phyloP scores from a whole-genome alignment of 2,797 vertebrate species.

The Diplodus puntazzo region DNA sequence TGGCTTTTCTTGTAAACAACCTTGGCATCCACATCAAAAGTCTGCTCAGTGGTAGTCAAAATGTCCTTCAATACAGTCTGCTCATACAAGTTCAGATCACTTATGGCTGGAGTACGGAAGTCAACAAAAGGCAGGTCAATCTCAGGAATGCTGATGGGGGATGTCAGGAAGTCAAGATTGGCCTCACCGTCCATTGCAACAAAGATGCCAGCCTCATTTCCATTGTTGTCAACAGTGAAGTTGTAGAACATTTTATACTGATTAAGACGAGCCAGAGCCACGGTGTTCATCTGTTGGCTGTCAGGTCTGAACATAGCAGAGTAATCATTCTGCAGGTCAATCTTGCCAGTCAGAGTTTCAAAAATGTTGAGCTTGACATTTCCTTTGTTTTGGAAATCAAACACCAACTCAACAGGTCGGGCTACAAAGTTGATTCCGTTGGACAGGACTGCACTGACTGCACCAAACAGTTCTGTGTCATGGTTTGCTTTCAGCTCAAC shows the following conservation, averaged over 20 bases:
- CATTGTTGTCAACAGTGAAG: slow-evolving; percentile 87
- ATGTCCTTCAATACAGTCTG: slow-evolving; percentile 87
- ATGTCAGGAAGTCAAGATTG: slow-evolving; percentile 91
- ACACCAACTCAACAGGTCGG: slow-evolving; percentile 81
- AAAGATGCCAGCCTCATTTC: slow-evolving; percentile 83
- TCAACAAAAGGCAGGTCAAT: slow-evolving; percentile 82
- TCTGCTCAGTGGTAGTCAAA: slow-evolving; percentile 90
- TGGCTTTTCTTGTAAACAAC: slow-evolving; percentile 91
- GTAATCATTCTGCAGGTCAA: slow-evolving; percentile 93
- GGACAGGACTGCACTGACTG: slow-evolving; percentile 85
- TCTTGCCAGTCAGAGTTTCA: slow-evolving; percentile 86
- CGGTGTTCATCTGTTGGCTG: slow-evolving; percentile 86
- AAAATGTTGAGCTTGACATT: slow-evolving; percentile 88
- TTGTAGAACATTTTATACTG: slow-evolving; percentile 90
- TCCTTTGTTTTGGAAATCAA: slow-evolving; percentile 89
- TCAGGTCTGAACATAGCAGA: slow-evolving; percentile 83
- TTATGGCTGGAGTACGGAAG: slow-evolving; percentile 85
- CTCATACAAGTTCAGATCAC: slow-evolving; percentile 90
- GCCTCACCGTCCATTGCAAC: slow-evolving; percentile 88
- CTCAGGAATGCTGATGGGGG: slow-evolving; percentile 89
- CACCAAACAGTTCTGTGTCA: slow-evolving; percentile 86
- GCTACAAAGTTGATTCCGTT: slow-evolving; percentile 85
- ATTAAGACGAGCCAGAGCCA: slow-evolving; percentile 88
- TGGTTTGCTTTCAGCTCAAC: slow-evolving; percentile 87
- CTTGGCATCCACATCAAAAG: slow-evolving; percentile 88